Conservation (phyloP, 1,140 invertebrate genomes). For the Plectrocnemia conspersa region DNA sequence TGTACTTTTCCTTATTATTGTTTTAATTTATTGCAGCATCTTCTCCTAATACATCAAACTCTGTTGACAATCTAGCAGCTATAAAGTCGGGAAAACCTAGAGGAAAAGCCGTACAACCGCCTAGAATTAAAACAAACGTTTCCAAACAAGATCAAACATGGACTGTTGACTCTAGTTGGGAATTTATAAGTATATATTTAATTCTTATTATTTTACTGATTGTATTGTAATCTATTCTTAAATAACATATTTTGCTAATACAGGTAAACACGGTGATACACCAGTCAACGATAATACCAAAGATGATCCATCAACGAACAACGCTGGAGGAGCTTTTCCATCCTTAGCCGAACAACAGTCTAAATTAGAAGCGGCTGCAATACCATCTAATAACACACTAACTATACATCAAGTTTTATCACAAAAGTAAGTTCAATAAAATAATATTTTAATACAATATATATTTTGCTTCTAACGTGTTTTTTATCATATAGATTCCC, state of each 20-base stretch:
- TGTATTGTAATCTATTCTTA: neutral
- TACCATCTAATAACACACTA: constrained; percentile 50
- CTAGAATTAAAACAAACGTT: constrained; percentile 57
- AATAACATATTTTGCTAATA: neutral
- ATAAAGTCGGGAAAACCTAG: constrained; percentile 52
- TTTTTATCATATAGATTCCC: constrained; percentile 36
- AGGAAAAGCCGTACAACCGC: constrained; percentile 68
- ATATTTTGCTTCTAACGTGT: constrained; percentile 1
- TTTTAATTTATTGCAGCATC: constrained; percentile 39
- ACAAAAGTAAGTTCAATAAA: constrained; percentile 53
- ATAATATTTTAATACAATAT: neutral
- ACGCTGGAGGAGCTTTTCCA: constrained; percentile 47
- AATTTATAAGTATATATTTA: constrained; percentile 69
- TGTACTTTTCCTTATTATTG: neutral
- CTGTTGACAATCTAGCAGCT: constrained; percentile 63
- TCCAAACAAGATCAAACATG: constrained; percentile 65
- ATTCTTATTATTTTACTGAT: neutral
- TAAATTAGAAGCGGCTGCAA: constrained; percentile 43
- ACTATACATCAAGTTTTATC: constrained; percentile 74
- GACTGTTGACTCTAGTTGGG: constrained; percentile 83
- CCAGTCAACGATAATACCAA: constrained; percentile 13
- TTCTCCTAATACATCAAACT: constrained; percentile 57
- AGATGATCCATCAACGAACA: constrained; percentile 14
- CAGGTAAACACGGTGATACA: constrained; percentile 27
- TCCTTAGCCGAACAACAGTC: constrained; percentile 50